These are phyloP conservation scores for Arizona elegans DNA, from an alignment of 2,113 vertebrate species.

Conservation along the genomic window DNA sequence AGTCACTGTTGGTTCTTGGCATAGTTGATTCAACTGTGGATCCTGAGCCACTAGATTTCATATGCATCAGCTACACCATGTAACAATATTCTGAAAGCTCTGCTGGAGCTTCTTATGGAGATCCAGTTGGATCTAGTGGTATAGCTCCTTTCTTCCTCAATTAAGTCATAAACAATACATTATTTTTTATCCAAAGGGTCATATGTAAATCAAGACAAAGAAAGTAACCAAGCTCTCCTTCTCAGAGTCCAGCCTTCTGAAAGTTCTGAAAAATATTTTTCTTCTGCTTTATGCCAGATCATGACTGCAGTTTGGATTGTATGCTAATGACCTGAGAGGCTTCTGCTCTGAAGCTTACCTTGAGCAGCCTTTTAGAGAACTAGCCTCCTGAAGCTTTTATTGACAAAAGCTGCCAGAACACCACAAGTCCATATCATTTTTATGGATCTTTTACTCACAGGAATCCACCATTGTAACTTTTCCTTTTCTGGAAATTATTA, in stretches of 20 bases:
- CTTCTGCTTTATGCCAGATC: neutral
- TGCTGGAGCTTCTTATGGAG: neutral
- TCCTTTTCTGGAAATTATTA: neutral
- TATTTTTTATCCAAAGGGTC: neutral
- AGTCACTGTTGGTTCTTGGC: neutral
- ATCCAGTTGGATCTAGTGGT: neutral
- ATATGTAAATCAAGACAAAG: neutral
- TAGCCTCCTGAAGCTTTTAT: neutral
- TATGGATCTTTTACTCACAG: neutral
- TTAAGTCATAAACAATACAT: slow-evolving; percentile 7
- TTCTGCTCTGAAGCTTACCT: neutral
- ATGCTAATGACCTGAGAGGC: neutral
- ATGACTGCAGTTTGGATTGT: neutral
- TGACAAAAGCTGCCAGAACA: neutral
- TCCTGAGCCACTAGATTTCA: neutral
- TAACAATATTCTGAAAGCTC: neutral
- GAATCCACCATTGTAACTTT: neutral
- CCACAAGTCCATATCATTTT: neutral
- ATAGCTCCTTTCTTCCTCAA: neutral
- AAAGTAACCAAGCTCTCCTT: neutral
- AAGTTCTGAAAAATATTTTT: neutral
- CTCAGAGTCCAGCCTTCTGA: neutral
- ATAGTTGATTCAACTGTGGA: neutral
- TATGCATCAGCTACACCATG: neutral
- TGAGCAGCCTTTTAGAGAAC: neutral